phyloP scores from a whole-genome alignment of 1,140 invertebrate genomes.

The Drosophila nasuta region DNA sequence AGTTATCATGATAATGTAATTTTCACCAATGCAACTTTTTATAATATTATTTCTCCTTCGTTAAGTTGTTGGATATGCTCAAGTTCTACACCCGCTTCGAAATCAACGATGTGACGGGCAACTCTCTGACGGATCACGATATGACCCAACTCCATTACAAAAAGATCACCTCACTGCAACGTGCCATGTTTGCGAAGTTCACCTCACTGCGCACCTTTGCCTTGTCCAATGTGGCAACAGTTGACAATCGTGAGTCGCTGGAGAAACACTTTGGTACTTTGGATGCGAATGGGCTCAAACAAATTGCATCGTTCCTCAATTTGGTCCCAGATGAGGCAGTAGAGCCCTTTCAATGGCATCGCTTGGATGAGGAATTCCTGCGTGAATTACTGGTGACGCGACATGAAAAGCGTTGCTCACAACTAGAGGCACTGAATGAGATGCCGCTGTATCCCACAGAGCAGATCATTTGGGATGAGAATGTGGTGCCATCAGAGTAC shows the following conservation, averaged over 20 bases:
- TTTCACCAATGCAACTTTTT: background rate
- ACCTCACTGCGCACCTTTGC: constrained; percentile 94
- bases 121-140: constrained; percentile 96
- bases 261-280: constrained; percentile 92
- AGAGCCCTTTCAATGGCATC: constrained; percentile 89
- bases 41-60: constrained; percentile 14
- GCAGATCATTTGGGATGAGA: constrained; percentile 99
- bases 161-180: constrained; percentile 95
- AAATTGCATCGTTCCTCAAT: constrained; percentile 94
- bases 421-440: constrained; percentile 97
- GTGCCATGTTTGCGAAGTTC: constrained; percentile 97
- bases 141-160: constrained; percentile 97
- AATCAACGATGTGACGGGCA: constrained; percentile 98
- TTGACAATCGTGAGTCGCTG: constrained; percentile 95
- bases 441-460: constrained; percentile 99
- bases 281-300: constrained; percentile 92
- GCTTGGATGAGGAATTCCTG: constrained; percentile 92
- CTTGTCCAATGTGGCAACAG: constrained; percentile 96
- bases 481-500: constrained; percentile 98
- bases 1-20: no score
- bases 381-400: constrained; percentile 93
- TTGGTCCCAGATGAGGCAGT: constrained; percentile 92
- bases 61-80: constrained; percentile 96
- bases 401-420: constrained; percentile 95
- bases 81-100: constrained; percentile 99